phyloP scores from a whole-genome alignment of 2,113 vertebrate species.

The Diadophis punctatus region DNA sequence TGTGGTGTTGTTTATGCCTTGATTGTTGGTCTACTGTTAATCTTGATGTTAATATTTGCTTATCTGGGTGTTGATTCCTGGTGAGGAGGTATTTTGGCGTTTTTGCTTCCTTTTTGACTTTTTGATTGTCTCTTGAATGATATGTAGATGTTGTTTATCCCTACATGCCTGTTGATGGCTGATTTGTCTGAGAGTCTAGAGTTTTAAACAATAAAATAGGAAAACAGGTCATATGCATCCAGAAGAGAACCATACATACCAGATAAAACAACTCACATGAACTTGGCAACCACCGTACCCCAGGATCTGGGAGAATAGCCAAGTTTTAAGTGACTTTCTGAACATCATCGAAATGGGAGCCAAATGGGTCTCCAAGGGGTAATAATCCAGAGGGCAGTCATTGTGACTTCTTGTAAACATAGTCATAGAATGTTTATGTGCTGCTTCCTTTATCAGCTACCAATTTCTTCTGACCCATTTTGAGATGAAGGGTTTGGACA shows the following conservation, averaged over 20 bases:
- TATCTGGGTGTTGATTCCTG: no score
- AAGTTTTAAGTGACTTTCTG: background rate
- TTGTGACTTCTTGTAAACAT: background rate
- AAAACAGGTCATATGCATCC: background rate
- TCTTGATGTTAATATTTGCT: no score
- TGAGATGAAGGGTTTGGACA: background rate
- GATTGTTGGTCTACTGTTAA: no score
- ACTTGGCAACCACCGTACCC: background rate
- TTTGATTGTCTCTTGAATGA: no score
- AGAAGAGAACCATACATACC: background rate
- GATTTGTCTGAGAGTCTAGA: background rate
- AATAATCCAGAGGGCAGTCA: background rate
- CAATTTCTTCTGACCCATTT: background rate
- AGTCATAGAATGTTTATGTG: background rate
- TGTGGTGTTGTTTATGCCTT: no score
- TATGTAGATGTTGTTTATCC: no score
- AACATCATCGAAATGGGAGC: background rate
- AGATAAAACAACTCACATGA: background rate
- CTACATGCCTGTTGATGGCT: no score
- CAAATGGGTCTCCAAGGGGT: background rate
- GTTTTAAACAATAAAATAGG: background rate
- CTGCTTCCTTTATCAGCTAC: background rate
- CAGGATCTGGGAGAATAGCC: background rate
- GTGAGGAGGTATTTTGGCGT: no score
- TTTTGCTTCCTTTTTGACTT: no score